A percentile compares a stretch with the other conserved stretches of the same genome.
These are phyloP conservation scores for Ophraella communa DNA, from an alignment of 2,888 invertebrate species.

Conservation along the genomic window DNA sequence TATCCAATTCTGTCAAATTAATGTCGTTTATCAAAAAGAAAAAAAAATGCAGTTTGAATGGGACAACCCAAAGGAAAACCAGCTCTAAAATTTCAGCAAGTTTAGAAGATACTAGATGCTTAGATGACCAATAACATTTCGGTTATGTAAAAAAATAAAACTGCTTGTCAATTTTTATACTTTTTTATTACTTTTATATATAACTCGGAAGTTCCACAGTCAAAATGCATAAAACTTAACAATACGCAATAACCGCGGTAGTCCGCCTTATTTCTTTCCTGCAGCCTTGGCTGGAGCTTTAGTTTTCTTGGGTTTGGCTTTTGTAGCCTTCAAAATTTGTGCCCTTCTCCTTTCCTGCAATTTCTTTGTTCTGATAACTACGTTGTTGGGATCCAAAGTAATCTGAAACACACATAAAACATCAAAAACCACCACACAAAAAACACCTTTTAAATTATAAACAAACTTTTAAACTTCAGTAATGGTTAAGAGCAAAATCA, in stretches of 20 bases:
- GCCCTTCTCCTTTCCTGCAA: conserved; percentile 63
- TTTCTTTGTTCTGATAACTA: conserved; percentile 63
- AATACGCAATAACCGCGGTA: conserved; percentile 36
- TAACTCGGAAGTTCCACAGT: conserved; percentile 38
- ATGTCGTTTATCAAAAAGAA: too few species aligned
- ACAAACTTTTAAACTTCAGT: conserved; percentile 32
- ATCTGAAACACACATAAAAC: too few species aligned
- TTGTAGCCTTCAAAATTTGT: conserved; percentile 62
- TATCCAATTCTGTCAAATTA: too few species aligned
- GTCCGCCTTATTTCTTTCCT: conserved; percentile 27
- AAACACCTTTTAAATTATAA: neutral
- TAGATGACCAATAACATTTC: too few species aligned
- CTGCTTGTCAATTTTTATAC: conserved; percentile 29
- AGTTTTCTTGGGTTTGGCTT: conserved; percentile 63
- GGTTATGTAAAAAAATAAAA: conserved; percentile 4
- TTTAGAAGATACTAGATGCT: too few species aligned
- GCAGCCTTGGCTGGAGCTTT: conserved; percentile 37
- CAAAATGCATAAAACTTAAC: conserved; percentile 41
- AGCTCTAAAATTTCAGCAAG: too few species aligned
- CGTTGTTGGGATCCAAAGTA: conserved; percentile 53
- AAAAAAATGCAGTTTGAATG: too few species aligned
- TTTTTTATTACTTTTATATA: conserved; percentile 42
- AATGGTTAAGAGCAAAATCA: conserved; percentile 45
- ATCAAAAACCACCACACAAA: too few species aligned
- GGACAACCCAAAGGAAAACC: too few species aligned